phyloP scores from a whole-genome alignment of 2,113 vertebrate species.

The Mugil cephalus region DNA sequence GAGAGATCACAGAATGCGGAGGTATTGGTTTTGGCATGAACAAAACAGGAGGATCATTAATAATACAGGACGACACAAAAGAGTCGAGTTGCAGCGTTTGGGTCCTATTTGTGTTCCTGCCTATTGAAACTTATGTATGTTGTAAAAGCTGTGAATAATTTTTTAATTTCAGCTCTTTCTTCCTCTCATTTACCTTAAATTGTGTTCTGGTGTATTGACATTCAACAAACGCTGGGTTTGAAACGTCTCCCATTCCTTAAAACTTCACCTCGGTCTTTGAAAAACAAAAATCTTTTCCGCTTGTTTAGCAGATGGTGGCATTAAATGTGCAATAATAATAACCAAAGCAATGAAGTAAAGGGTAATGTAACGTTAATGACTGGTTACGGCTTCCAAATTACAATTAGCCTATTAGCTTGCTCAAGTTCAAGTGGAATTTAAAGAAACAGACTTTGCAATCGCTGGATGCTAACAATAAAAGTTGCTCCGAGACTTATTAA shows the following conservation, averaged over 20 bases:
- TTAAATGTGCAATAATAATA: slow-evolving; percentile 3
- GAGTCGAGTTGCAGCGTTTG: slow-evolving; percentile 21
- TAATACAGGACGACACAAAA: slow-evolving; percentile 58
- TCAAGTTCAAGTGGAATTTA: background rate
- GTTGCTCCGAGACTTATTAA: background rate
- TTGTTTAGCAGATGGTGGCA: background rate
- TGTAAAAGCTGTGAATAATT: slow-evolving; percentile 7
- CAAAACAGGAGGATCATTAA: slow-evolving; percentile 67
- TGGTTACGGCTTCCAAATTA: background rate
- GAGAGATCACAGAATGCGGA: slow-evolving; percentile 58
- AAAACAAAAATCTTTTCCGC: slow-evolving; percentile 1
- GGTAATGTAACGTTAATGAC: background rate
- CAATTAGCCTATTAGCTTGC: background rate
- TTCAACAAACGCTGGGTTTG: background rate
- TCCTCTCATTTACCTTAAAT: slow-evolving; percentile 21
- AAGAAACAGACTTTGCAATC: background rate
- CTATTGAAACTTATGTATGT: slow-evolving; percentile 17
- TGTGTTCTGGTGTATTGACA: slow-evolving; percentile 1
- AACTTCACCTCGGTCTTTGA: background rate
- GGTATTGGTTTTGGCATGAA: slow-evolving; percentile 64
- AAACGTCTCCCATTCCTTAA: slow-evolving; percentile 11
- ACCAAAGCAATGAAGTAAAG: background rate
- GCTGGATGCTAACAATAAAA: background rate
- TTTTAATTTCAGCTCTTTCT: slow-evolving; percentile 19
- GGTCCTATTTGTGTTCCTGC: slow-evolving; percentile 22